phyloP scores from a whole-genome alignment of 2,113 vertebrate genomes.

The Puma concolor region DNA sequence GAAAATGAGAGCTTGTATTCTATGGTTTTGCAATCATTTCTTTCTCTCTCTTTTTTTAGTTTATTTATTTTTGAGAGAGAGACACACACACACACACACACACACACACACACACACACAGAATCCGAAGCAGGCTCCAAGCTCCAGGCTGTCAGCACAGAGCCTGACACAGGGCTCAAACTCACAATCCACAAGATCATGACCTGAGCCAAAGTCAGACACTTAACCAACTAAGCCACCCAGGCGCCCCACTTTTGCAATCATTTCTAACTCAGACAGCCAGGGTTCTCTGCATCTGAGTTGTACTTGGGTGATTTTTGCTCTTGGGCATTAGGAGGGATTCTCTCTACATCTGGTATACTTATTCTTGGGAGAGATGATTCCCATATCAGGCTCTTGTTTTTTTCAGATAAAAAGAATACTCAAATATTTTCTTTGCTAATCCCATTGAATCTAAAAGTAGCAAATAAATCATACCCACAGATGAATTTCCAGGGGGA shows the following conservation, averaged over 20 bases:
- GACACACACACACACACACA: too few relatives aligned
- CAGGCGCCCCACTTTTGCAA: too few relatives aligned
- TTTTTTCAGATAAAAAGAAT: slow-evolving; percentile 15
- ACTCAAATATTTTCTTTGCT: slow-evolving; percentile 33
- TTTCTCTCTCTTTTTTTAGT: background rate
- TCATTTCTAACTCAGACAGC: background rate
- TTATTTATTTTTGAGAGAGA: too few relatives aligned
- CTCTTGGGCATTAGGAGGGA: background rate
- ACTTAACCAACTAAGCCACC: too few relatives aligned
- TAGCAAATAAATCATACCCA: background rate
- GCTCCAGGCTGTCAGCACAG: too few relatives aligned
- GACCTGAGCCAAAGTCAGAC: too few relatives aligned
- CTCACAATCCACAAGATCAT: too few relatives aligned
- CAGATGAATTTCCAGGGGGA: background rate
- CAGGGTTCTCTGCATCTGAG: background rate
- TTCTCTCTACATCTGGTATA: background rate
- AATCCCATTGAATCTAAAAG: background rate
- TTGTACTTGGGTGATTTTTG: background rate
- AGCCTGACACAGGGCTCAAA: too few relatives aligned
- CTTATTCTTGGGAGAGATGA: background rate
- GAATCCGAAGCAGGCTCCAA: too few relatives aligned
- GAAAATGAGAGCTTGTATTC: background rate
- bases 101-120: too few relatives aligned
- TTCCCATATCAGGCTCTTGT: slow-evolving; percentile 22
- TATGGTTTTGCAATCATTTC: background rate